Evolutionary conservation across 37 sponge, comb jelly and placozoan species (phyloP).

Genomic region (Halisarca cf. caerulea): DNA sequence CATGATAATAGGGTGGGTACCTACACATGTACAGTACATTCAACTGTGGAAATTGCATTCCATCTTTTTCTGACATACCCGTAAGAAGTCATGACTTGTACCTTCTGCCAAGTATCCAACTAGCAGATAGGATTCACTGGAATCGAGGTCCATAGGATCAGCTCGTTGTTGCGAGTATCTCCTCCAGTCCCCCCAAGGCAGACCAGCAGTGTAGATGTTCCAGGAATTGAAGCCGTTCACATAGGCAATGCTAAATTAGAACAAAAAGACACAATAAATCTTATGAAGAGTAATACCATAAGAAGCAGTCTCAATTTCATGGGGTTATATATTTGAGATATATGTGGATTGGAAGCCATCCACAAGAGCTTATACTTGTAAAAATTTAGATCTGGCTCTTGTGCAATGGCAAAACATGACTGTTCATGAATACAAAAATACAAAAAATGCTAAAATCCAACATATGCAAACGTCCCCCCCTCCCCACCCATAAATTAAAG

Average conservation of each 20-base stretch:
- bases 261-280: background rate
- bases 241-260: background rate
- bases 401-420: too few species aligned
- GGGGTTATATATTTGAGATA: too few species aligned
- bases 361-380: too few species aligned
- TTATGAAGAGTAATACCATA: background rate
- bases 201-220: background rate
- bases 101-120: slow-evolving; percentile 41
- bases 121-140: slow-evolving; percentile 41
- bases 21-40: too few species aligned
- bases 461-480: too few species aligned
- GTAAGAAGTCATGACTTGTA: slow-evolving; percentile 31
- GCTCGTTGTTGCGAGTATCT: background rate
- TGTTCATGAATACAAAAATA: too few species aligned
- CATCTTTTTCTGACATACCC: slow-evolving; percentile 40
- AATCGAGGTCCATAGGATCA: slow-evolving; percentile 19
- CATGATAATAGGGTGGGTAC: too few species aligned
- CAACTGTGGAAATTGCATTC: too few species aligned
- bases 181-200: slow-evolving; percentile 1
- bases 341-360: too few species aligned
- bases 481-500: too few species aligned
- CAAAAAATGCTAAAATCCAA: too few species aligned
- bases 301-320: background rate
- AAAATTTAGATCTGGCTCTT: too few species aligned
- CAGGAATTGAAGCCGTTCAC: background rate